A percentile compares a stretch with the other conserved stretches of the same genome.
These are phyloP conservation scores for Heterodera carotae DNA, from an alignment of 1,140 invertebrate species.

Conservation along the genomic window DNA sequence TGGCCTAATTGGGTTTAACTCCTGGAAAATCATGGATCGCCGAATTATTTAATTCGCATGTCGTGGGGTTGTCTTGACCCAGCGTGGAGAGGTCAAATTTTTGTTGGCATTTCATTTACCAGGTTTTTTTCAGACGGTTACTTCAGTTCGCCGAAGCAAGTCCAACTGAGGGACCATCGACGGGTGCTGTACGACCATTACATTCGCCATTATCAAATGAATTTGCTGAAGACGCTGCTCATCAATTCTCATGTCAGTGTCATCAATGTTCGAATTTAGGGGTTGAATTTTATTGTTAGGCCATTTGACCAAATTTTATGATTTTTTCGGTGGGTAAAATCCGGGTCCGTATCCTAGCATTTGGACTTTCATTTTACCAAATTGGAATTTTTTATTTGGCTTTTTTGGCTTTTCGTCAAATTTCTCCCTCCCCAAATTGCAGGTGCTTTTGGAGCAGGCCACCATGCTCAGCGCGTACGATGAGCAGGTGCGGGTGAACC, in stretches of 20 bases:
- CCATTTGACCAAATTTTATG: not conserved
- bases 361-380: too few relatives aligned
- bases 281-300: not conserved
- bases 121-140: constrained; percentile 43
- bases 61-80: too few relatives aligned
- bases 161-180: constrained; percentile 39
- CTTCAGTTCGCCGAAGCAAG: constrained; percentile 37
- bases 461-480: constrained; percentile 14
- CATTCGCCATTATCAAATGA: constrained; percentile 46
- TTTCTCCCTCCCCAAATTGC: not conserved
- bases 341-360: too few relatives aligned
- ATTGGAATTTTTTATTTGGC: too few relatives aligned
- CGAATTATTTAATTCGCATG: too few relatives aligned
- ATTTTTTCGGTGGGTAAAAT: too few relatives aligned
- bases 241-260: constrained; percentile 35
- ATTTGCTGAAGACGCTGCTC: constrained; percentile 41
- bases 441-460: constrained; percentile 41
- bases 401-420: not conserved
- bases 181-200: constrained; percentile 46
- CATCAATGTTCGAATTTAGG: too few relatives aligned
- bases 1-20: too few relatives aligned
- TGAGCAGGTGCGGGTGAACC: constrained; percentile 26
- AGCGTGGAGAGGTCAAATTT: too few relatives aligned
- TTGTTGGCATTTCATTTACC: too few relatives aligned
- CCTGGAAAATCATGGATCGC: too few relatives aligned